Evolutionary conservation across 2,888 invertebrate species (phyloP).

Genomic region (Pardosa pseudoannulata): DNA sequence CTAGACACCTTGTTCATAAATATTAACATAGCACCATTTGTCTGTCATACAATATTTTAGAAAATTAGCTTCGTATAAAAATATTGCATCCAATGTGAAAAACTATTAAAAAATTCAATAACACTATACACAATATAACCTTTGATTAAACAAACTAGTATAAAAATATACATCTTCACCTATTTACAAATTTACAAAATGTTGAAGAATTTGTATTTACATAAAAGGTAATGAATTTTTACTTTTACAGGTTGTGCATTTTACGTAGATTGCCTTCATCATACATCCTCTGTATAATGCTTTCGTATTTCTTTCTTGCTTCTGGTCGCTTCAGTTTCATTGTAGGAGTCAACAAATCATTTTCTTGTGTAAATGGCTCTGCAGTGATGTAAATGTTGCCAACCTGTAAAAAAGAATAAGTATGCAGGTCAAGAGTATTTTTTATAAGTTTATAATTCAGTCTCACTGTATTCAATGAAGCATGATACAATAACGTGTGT

Average conservation of each 20-base stretch:
- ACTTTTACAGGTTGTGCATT: neutral
- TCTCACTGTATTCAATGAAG: no score
- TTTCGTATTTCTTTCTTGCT: conserved; percentile 91
- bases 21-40: no score
- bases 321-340: conserved; percentile 96
- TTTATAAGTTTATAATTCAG: no score
- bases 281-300: conserved; percentile 84
- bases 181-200: neutral
- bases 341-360: conserved; percentile 96
- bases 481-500: no score
- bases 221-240: neutral
- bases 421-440: no score
- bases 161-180: neutral
- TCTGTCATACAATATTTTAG: no score
- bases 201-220: neutral
- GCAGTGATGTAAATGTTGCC: conserved; percentile 96
- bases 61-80: no score
- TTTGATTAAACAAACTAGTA: neutral
- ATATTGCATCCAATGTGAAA: no score
- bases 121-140: no score
- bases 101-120: no score
- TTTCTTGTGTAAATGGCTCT: conserved; percentile 97
- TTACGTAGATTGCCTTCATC: conserved; percentile 54
- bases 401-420: conserved; percentile 81
- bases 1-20: no score